A percentile compares a stretch with the other conserved stretches of the same genome.
These are phyloP conservation scores for Drosophila lutescens DNA, from an alignment of 2,888 invertebrate genomes.

Conservation along the genomic window DNA sequence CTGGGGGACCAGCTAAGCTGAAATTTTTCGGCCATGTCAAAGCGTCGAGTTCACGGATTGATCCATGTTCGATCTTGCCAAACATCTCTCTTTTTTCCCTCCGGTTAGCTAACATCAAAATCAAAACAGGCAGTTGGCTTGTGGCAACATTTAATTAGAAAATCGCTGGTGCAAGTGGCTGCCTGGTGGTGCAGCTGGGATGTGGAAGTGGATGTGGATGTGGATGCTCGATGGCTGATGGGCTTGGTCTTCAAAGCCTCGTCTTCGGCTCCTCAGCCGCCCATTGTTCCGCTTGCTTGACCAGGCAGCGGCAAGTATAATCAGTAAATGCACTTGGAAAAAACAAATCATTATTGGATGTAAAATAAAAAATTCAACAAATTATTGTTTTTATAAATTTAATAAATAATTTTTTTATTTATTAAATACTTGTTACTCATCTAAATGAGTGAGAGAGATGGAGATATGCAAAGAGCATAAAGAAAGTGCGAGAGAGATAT, in stretches of 20 bases:
- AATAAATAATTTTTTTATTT: no score
- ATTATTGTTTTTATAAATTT: no score
- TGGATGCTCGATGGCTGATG: conserved; percentile 7
- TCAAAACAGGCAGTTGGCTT: conserved; percentile 45
- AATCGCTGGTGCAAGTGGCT: conserved; percentile 57
- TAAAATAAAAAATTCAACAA: no score
- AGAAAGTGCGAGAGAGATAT: no score
- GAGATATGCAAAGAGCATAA: no score
- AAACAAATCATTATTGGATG: no score
- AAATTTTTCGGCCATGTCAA: conserved; percentile 27
- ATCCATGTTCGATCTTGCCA: conserved; percentile 38
- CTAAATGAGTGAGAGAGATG: no score
- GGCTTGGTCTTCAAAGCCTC: conserved; percentile 20
- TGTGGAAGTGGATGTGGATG: conserved; percentile 5
- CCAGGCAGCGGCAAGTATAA: conserved; percentile 15
- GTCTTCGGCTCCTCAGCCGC: conserved; percentile 18
- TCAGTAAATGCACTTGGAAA: conserved; percentile 1
- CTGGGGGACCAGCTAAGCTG: neutral
- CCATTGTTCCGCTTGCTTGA: conserved; percentile 48
- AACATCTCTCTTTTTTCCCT: conserved; percentile 5
- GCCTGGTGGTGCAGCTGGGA: conserved; percentile 30
- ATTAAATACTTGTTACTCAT: no score
- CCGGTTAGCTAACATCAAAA: conserved; percentile 55
- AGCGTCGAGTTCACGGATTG: conserved; percentile 26
- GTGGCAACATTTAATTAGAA: conserved; percentile 75